Conservation (phyloP, 2,797 vertebrate genomes). For the Synanceia verrucosa region DNA sequence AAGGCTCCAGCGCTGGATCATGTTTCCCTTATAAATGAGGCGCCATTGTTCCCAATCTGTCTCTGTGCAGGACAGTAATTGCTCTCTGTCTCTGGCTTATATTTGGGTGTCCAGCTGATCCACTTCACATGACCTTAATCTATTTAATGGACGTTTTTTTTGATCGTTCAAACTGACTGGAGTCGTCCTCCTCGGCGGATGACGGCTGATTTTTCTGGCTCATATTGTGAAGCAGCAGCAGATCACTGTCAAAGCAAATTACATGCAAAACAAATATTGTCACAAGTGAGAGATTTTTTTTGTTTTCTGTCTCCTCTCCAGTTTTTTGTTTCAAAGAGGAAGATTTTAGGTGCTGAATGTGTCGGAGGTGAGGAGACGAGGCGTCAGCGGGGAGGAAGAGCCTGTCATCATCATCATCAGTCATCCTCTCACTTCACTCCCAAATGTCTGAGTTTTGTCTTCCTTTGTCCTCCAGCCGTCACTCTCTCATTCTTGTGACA, state of each 20-base stretch:
- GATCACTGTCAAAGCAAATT: slow-evolving; percentile 71
- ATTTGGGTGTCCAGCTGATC: slow-evolving; percentile 79
- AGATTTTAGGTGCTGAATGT: slow-evolving; percentile 73
- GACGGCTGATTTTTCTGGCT: slow-evolving; percentile 25
- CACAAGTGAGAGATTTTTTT: slow-evolving; percentile 41
- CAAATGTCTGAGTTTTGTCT: slow-evolving; percentile 75
- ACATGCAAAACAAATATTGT: slow-evolving; percentile 66
- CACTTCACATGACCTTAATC: slow-evolving; percentile 78
- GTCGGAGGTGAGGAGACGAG: slow-evolving; percentile 68
- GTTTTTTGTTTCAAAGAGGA: slow-evolving; percentile 70
- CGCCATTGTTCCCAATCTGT: slow-evolving; percentile 76
- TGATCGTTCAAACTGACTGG: slow-evolving; percentile 65
- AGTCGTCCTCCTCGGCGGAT: slow-evolving; percentile 31
- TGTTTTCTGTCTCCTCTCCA: slow-evolving; percentile 44
- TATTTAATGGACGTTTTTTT: slow-evolving; percentile 77
- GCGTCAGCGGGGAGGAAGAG: slow-evolving; percentile 77
- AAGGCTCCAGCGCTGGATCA: slow-evolving; percentile 70
- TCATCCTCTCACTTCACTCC: slow-evolving; percentile 77
- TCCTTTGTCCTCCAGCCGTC: slow-evolving; percentile 73
- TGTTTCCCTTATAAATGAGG: slow-evolving; percentile 76
- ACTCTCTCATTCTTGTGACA: slow-evolving; percentile 69
- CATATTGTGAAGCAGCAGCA: slow-evolving; percentile 37
- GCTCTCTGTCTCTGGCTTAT: slow-evolving; percentile 74
- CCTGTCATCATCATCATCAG: slow-evolving; percentile 80
- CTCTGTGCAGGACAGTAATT: slow-evolving; percentile 70